Evolutionary conservation across 2,888 invertebrate species (phyloP).

Genomic region (Ophion obscuratus): DNA sequence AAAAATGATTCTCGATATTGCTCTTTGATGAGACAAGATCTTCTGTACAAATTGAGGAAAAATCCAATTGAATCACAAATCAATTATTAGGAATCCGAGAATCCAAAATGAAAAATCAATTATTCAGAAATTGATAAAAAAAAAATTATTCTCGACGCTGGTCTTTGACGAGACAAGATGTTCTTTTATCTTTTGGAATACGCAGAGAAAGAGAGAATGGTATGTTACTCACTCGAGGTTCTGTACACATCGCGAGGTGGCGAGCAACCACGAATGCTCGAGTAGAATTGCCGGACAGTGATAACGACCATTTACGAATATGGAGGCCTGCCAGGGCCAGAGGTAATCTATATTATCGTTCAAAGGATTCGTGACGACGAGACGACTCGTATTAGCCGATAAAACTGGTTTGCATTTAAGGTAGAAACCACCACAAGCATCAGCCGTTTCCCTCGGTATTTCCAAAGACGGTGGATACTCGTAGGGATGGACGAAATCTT

Average conservation of each 20-base stretch:
- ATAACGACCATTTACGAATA: conserved; percentile 89
- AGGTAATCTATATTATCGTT: conserved; percentile 77
- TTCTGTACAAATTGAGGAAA: background rate
- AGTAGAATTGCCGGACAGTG: conserved; percentile 90
- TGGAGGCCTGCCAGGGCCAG: conserved; percentile 91
- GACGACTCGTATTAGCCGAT: conserved; percentile 39
- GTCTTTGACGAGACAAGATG: no score
- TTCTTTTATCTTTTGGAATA: background rate
- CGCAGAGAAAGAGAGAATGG: conserved; percentile 79
- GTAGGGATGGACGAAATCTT: conserved; percentile 47
- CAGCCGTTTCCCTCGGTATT: conserved; percentile 45
- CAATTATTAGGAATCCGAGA: no score
- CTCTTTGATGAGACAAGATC: no score
- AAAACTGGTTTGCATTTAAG: conserved; percentile 76
- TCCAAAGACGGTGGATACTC: conserved; percentile 61
- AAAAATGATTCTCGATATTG: no score
- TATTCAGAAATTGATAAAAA: no score
- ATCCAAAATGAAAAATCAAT: no score
- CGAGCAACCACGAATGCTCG: conserved; percentile 88
- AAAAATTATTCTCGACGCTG: no score
- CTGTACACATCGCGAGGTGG: conserved; percentile 84
- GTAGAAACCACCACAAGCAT: conserved; percentile 74
- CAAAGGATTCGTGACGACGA: conserved; percentile 63
- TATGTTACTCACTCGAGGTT: conserved; percentile 82
- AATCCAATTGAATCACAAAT: no score